Conservation (phyloP, 2,888 invertebrate species). For the Sarcophaga variegata region DNA sequence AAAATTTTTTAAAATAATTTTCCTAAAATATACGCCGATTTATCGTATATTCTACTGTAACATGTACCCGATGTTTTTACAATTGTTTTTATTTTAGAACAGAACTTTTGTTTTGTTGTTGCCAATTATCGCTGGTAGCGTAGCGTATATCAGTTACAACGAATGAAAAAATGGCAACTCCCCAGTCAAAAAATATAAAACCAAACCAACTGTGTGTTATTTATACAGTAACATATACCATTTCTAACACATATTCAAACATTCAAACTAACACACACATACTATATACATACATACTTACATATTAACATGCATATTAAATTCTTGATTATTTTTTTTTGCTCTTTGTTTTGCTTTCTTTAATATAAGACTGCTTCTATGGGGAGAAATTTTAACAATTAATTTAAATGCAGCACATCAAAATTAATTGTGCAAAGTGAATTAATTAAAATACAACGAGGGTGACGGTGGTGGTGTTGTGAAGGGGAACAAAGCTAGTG, state of each 20-base stretch:
- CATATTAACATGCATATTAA: background rate
- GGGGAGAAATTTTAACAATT: constrained; percentile 70
- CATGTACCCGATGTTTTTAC: too few species aligned
- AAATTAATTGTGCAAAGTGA: constrained; percentile 75
- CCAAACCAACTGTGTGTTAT: background rate
- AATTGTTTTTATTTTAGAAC: too few species aligned
- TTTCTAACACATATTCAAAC: background rate
- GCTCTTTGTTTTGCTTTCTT: background rate
- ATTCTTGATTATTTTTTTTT: too few species aligned
- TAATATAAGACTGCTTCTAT: background rate
- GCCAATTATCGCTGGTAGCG: constrained; percentile 22
- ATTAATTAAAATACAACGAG: constrained; percentile 73
- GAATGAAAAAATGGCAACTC: background rate
- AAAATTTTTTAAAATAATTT: too few species aligned
- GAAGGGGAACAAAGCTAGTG: background rate
- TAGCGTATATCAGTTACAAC: background rate
- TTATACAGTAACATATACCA: background rate
- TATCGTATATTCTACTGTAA: too few species aligned
- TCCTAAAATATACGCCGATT: too few species aligned
- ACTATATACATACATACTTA: background rate
- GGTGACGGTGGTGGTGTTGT: background rate
- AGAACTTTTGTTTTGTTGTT: constrained; percentile 15
- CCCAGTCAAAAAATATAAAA: background rate
- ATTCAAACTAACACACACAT: background rate
- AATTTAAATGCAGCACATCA: constrained; percentile 77